Evolutionary conservation across 2,113 vertebrate genomes (phyloP).

Genomic region (Illadopsis cleaveri): DNA sequence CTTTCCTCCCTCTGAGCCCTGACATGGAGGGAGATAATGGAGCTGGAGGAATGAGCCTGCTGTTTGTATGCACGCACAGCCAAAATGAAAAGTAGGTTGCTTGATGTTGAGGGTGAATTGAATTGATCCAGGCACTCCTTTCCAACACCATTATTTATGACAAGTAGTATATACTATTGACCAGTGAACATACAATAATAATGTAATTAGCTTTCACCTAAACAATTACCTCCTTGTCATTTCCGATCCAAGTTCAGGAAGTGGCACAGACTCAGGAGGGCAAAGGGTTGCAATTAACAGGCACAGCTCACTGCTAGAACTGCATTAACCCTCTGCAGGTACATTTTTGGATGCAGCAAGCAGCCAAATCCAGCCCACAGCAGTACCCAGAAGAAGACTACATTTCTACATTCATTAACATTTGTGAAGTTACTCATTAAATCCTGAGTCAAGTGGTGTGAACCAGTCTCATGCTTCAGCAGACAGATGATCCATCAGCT

Average conservation of each 20-base stretch:
- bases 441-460: neutral
- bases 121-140: neutral
- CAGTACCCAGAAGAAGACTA: neutral
- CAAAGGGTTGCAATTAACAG: neutral
- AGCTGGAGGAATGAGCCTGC: neutral
- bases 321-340: neutral
- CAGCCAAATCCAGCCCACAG: neutral
- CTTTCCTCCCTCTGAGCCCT: neutral
- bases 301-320: neutral
- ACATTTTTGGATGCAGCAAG: neutral
- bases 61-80: neutral
- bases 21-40: neutral
- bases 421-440: slow-evolving; percentile 9
- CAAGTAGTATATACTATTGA: neutral
- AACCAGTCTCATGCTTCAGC: neutral
- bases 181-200: neutral
- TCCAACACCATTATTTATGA: neutral
- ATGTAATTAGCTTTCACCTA: slow-evolving; percentile 7
- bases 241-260: slow-evolving; percentile 23
- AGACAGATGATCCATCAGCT: neutral
- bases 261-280: neutral
- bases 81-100: neutral
- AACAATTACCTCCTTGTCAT: slow-evolving; percentile 4
- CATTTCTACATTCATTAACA: neutral
- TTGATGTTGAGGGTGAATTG: neutral